Evolutionary conservation across 2,113 vertebrate species (phyloP), one percentile per base, ranked within the genome.

Genomic region (Gnathonemus longibarbis): DNA sequence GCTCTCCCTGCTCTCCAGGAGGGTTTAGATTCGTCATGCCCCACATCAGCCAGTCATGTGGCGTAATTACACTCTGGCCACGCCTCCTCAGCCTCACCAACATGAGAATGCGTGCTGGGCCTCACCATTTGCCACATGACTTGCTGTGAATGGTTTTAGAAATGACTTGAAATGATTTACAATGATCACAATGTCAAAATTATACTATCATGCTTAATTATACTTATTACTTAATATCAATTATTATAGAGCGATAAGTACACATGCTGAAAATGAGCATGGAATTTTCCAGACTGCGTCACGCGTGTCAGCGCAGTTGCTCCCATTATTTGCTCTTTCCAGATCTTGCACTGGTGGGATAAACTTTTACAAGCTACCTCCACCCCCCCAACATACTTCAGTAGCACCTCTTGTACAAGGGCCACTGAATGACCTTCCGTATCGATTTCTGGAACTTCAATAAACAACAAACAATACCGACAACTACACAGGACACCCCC

Each of bases 361-460:
- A 77, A 7, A 80, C 74, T 80, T 80, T 35, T 35, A 74, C 66
- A 74, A 74, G 66, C 35, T 46, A 84, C 80, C 80, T 3, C 6
- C 4, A 6, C 13, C 80, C 19, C 80, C 42, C 3, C 80, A 45
- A 83, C 46, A 86, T 24, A 87, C 42, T 87, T 53, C 85, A 31
- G 84, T 49, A 49, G 46, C 46, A 27, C 1, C 10, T n/a, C n/a
- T n/a, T n/a, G 17, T 86, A 3, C 84, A 49, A 46, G 48, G 49
- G 4, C 49, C 46, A 87, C n/a, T 53, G 85, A 87, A 84, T 87
- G 4, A 87, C 85, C 49, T 53, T 49, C 31, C 6, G 9, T 42
- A 88, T 56, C 53, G 52, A 58, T 88, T 42, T 62, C 52, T 35
- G 9, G 85, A 87, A 62, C 53, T 62, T 88, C 50, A 88, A 88